Evolutionary conservation across 2,113 vertebrate genomes (phyloP), one percentile per base, ranked within the genome.

Genomic region (Puma concolor): DNA sequence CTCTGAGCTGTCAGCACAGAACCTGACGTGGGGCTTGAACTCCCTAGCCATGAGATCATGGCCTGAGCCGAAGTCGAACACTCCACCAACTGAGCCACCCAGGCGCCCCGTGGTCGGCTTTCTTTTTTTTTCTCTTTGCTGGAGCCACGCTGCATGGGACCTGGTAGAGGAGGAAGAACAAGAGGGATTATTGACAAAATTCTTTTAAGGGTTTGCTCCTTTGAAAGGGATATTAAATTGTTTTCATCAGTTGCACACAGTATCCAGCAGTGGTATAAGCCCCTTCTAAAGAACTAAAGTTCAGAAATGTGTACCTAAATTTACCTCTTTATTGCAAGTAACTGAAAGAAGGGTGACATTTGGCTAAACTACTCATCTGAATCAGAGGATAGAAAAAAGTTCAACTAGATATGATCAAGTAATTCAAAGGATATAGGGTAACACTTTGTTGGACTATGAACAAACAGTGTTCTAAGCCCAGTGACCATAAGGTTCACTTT

Each of bases 81-180:
- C 44, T 44, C 44, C 44, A 44, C 44, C 44, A 44, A 9, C 44
- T 44, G 44, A 44, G 44, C 44, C 44, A 44, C 44, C 44, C 44
- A 44, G 44, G 44, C 44, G 7, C 44, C 44, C 44, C 1, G 7
- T 44, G 44, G 44, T 44, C 44, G 99, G 4, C 99, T 99, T 98
- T 99, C 99, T 21, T 99, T 98, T 99, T 99, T 0, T 98, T 98
- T 95, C 99, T 99, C 98, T 99, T 99, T 27, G 98, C 99, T 19
- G 99, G 99, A 97, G 99, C 99, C 99, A 99, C 99, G 97, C 72
- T 71, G 7, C 19, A 13, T 91, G 41, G 31, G 41, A 92, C 15
- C 31, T 94, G 57, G 9, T 92, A 84, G 76, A 41, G 88, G 85
- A 97, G 54, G 64, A 87, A 80, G 12, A 95, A 71, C 21, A 25